Conservation (phyloP, 1,140 invertebrate genomes). For the Aphelenchoides besseyi region DNA sequence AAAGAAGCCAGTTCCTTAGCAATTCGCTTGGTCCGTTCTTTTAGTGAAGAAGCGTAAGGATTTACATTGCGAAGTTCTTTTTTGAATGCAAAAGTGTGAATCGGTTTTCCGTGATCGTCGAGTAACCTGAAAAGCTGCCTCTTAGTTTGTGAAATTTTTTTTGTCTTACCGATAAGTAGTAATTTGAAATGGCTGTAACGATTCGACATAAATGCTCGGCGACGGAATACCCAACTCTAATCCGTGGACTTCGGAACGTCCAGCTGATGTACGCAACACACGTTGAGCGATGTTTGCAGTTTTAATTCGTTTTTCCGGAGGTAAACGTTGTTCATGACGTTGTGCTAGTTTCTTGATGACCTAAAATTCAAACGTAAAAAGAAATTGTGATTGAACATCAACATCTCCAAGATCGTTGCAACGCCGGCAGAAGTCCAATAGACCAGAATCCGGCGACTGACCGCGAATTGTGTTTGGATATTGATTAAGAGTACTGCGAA, state of each 20-base stretch:
- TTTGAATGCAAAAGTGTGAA: slow-evolving; percentile 55
- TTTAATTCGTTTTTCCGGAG: slow-evolving; percentile 51
- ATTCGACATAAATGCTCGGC: not conserved
- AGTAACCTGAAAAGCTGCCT: slow-evolving; percentile 42
- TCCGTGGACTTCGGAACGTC: not conserved
- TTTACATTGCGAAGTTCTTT: slow-evolving; percentile 61
- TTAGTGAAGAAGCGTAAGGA: slow-evolving; percentile 55
- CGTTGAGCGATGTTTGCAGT: slow-evolving; percentile 35
- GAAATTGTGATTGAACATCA: not conserved
- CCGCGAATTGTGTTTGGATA: slow-evolving; percentile 49
- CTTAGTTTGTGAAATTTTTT: not conserved
- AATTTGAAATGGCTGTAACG: slow-evolving; percentile 9
- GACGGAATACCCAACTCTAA: not conserved
- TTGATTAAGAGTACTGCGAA: slow-evolving; percentile 49
- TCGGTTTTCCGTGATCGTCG: slow-evolving; percentile 55
- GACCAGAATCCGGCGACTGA: slow-evolving; percentile 49
- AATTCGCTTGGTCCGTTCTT: slow-evolving; percentile 78
- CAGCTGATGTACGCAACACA: not conserved
- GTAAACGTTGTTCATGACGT: slow-evolving; percentile 46
- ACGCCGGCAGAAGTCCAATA: slow-evolving; percentile 56
- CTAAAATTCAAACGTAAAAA: too few relatives aligned
- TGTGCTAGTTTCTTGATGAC: slow-evolving; percentile 46
- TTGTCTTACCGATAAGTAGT: not conserved
- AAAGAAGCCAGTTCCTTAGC: slow-evolving; percentile 92
- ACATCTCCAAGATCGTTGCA: slow-evolving; percentile 52